Evolutionary conservation across 2,113 vertebrate genomes (phyloP).

Genomic region (Apeltes quadracus): DNA sequence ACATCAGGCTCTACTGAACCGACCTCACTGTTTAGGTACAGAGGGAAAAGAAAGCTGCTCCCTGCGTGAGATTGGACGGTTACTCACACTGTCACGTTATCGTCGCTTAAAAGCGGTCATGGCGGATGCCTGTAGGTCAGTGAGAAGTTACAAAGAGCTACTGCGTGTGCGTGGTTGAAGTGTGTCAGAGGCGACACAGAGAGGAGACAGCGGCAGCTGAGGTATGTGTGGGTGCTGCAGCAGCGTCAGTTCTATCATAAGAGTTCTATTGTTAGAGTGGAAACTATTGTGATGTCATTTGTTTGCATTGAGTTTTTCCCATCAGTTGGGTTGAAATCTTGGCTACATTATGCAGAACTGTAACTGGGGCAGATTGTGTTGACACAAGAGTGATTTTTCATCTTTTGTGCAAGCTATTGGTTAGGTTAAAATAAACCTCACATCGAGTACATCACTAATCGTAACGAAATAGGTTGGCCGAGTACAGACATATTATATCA

Average conservation of each 20-base stretch:
- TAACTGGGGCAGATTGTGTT: neutral
- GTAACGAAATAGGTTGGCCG: neutral
- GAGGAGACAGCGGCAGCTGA: neutral
- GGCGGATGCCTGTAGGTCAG: neutral
- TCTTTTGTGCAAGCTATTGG: neutral
- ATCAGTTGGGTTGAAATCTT: too few relatives aligned
- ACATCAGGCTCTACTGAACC: neutral
- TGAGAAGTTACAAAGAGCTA: neutral
- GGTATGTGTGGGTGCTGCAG: neutral
- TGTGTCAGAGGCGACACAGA: neutral
- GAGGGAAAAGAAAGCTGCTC: neutral
- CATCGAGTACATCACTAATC: neutral
- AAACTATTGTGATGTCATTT: too few relatives aligned
- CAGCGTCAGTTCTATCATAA: neutral
- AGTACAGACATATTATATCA: too few relatives aligned
- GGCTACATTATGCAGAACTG: too few relatives aligned
- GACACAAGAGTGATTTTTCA: too few relatives aligned
- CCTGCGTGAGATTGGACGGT: neutral
- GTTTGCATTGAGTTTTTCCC: too few relatives aligned
- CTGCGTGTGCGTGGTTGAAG: too few relatives aligned
- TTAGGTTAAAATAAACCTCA: neutral
- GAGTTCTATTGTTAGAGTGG: neutral
- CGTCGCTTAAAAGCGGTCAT: neutral
- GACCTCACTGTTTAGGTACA: neutral
- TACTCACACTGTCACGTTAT: neutral